Base-by-base conservation (phyloP, 2,888 invertebrate species). In the Lasioglossum marginatum region DNA sequence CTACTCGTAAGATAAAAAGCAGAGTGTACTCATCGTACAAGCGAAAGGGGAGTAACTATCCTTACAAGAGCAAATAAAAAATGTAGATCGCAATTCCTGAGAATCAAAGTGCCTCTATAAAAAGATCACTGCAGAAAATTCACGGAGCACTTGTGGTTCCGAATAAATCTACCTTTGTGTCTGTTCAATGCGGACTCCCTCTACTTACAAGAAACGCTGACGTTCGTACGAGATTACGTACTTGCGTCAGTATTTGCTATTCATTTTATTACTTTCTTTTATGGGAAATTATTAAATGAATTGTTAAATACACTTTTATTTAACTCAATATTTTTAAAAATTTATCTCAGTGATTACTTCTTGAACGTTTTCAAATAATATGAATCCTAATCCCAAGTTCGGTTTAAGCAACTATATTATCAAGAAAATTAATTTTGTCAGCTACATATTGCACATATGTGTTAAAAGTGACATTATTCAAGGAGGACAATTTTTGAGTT, bases 21-120 rank as follows among this genome's bases (percentile, higher is more conserved):
- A 31, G 63, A 31, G 66, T 52, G 40, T 71, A 77, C 76, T 77
- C 76, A 57, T 74, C 31, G 31, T 63, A 60, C 60, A 27, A 60
- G 27, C 5, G 27, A 63, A 63, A 63, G 2, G 14, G 60, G 27
- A 60, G 60, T 27, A 27, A 63, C 63, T 63, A 63, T 27, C 63
- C 31, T 63, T 5, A 16, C 63, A 31, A 31, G 63, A 31, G 31
- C 63, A 63, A 63, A 63, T 31, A 16, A 63, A 63, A 63, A 31
- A 63, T 63, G 63, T 31, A 63, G 31, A 63, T 63, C 31, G 31
- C 31, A 63, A 31, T 63, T 63, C n/a, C 63, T 16, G 63, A 5
- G 27, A 63, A 63, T 63, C 63, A 63, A 31, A 63, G 63, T 16
- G 63, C 63, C 31, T 16, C 63, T 60, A 31, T 31, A 63, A 63